phyloP scores from a whole-genome alignment of 2,797 vertebrate genomes.

The Kryptopterus vitreolus region DNA sequence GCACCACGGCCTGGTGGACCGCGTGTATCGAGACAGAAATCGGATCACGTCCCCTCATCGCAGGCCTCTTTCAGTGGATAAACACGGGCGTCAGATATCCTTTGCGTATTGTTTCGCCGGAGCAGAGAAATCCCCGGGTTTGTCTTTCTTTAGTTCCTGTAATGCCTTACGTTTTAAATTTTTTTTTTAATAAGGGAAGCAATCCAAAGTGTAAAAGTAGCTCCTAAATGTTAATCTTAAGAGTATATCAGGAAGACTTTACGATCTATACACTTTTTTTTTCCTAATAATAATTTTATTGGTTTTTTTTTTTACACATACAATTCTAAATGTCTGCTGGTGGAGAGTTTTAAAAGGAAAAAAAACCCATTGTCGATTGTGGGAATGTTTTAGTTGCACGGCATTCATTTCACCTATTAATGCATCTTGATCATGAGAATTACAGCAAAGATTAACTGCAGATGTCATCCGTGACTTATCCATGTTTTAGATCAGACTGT shows the following conservation, averaged over 20 bases:
- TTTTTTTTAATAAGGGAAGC: not conserved
- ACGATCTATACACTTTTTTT: too few species aligned
- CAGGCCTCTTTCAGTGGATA: slow-evolving; percentile 92
- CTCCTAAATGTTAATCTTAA: not conserved
- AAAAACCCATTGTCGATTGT: not conserved
- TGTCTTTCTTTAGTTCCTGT: not conserved
- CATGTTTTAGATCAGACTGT: not conserved
- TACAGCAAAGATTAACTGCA: not conserved
- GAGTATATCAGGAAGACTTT: not conserved
- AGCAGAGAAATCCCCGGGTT: not conserved
- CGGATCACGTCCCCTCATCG: slow-evolving; percentile 95
- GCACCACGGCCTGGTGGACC: slow-evolving; percentile 95
- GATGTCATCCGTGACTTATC: not conserved
- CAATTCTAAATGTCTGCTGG: not conserved
- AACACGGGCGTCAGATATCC: slow-evolving; percentile 98
- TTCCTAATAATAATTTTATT: too few species aligned
- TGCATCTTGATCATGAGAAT: not conserved
- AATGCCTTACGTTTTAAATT: not conserved
- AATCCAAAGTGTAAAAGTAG: not conserved
- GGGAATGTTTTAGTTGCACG: not conserved
- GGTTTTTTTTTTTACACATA: too few species aligned
- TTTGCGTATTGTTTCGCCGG: slow-evolving; percentile 63
- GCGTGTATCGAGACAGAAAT: slow-evolving; percentile 92
- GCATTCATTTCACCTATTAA: too few species aligned
- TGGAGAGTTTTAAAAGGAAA: too few species aligned